A percentile compares a stretch with the other conserved stretches of the same genome.
These are phyloP conservation scores for Styela clava DNA, from an alignment of 23 tunicate species.

Conservation along the genomic window DNA sequence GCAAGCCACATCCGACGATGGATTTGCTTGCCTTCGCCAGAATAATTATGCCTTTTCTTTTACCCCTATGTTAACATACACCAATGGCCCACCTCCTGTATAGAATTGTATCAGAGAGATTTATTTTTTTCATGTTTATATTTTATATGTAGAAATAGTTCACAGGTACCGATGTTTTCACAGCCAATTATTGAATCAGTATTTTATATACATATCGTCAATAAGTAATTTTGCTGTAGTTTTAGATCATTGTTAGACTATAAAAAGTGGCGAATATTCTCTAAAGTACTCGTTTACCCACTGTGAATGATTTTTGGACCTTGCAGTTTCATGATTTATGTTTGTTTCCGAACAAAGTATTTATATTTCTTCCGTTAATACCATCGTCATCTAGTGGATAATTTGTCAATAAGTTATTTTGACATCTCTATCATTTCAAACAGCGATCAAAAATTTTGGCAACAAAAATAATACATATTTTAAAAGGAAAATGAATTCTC, in stretches of 20 bases:
- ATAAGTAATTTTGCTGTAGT: background rate
- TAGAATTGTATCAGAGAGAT: background rate
- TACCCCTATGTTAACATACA: conserved; percentile 46
- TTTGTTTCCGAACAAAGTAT: background rate
- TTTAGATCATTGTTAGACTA: background rate
- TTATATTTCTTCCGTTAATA: background rate
- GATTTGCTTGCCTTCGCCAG: conserved; percentile 34
- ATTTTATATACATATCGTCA: too few species aligned
- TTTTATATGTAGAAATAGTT: background rate
- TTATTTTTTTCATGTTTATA: background rate
- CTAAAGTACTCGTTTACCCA: background rate
- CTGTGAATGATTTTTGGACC: background rate
- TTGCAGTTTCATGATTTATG: background rate
- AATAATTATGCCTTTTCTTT: conserved; percentile 46
- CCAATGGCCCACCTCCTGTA: conserved; percentile 76
- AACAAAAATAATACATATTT: too few species aligned
- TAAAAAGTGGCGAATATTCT: background rate
- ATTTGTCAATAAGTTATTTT: background rate
- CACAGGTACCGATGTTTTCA: background rate
- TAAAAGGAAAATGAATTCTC: too few species aligned
- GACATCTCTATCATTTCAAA: background rate
- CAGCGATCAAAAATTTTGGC: too few species aligned
- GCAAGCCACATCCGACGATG: conserved; percentile 37
- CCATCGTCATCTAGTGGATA: background rate
- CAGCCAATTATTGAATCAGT: background rate